Percentiles rank a stretch among this genome's conserved stretches.
Evolutionary conservation across 1,140 invertebrate species (phyloP).

Genomic region (Dolichoris vasculosae): DNA sequence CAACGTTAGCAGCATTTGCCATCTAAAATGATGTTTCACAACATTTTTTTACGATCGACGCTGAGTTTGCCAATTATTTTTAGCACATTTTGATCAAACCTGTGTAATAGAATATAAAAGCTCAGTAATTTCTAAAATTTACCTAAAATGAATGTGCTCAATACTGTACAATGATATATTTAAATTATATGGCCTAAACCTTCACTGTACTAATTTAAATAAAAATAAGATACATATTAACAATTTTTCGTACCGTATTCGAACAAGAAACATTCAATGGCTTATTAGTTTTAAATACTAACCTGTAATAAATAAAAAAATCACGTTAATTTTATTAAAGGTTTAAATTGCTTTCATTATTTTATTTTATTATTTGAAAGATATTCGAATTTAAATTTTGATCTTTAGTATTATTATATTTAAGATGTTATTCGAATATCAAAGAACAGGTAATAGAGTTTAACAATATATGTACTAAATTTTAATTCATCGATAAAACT

Average conservation of each 20-base stretch:
- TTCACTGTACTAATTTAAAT: too few species aligned
- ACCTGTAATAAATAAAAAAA: background rate
- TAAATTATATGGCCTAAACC: background rate
- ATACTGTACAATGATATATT: background rate
- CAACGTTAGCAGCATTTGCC: conserved; percentile 2
- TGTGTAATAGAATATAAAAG: background rate
- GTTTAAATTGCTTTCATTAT: too few species aligned
- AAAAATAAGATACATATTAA: too few species aligned
- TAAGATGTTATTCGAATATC: too few species aligned
- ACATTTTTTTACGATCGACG: conserved; percentile 26
- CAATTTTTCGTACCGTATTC: too few species aligned
- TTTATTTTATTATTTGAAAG: too few species aligned
- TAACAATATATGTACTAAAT: too few species aligned
- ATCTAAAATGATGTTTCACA: conserved; percentile 20
- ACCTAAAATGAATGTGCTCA: background rate
- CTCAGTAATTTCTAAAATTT: background rate
- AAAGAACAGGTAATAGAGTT: too few species aligned
- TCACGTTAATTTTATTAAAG: background rate
- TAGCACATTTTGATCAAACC: background rate
- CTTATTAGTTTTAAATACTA: background rate
- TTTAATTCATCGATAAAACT: too few species aligned
- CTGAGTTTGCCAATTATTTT: conserved; percentile 39
- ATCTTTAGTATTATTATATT: too few species aligned
- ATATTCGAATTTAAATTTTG: too few species aligned
- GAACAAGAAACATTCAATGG: too few species aligned